Base-by-base conservation (phyloP, 1,140 invertebrate genomes). In the Drosophila ficusphila region DNA sequence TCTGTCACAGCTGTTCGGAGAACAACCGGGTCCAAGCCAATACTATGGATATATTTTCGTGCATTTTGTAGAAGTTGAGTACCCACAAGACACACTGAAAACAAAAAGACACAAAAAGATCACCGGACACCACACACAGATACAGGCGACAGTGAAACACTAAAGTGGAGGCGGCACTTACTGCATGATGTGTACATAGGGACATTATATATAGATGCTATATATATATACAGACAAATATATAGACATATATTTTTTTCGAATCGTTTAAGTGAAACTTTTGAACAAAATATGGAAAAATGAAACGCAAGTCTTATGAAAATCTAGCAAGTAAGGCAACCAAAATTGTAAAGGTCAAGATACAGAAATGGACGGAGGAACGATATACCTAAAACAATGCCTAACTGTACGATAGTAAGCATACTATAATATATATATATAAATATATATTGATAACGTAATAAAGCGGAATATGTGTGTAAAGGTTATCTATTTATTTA, bases 221-320 rank as follows among this genome's bases (percentile, higher is more conserved):
- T 39, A 39, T 36, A 48, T 34, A 58, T 53, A 51, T 34, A 51
- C 33, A 38, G 9, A 61, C 16, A 46, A 29, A 54, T 39, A 75
- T 31, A 61, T 29, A 62, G 27, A 54, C 42, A 76, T 81, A 82
- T 83, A 69, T 79, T 85, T 83, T 83, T 83, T 79, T 83, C 60
- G 68, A 78, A 56, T 67, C 74, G 60, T 81, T 76, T 81, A 81
- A 82, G 77, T 58, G 58, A 25, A 76, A 81, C 75, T 76, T 61
- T 76, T 81, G 67, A 81, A 82, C 60, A 82, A 82, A 76, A 81
- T 74, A 68, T 73, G 51, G 76, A 76, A 68, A 73, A 71, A 76
- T 75, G 65, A 82, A 89, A 90, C 83, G 82, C 83, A 90, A 85
- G 86, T 90, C 86, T 90, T 90, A 90, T 90, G 86, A 90, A 85